phyloP scores from a whole-genome alignment of 1,140 invertebrate genomes.

The Drosophila eugracilis region DNA sequence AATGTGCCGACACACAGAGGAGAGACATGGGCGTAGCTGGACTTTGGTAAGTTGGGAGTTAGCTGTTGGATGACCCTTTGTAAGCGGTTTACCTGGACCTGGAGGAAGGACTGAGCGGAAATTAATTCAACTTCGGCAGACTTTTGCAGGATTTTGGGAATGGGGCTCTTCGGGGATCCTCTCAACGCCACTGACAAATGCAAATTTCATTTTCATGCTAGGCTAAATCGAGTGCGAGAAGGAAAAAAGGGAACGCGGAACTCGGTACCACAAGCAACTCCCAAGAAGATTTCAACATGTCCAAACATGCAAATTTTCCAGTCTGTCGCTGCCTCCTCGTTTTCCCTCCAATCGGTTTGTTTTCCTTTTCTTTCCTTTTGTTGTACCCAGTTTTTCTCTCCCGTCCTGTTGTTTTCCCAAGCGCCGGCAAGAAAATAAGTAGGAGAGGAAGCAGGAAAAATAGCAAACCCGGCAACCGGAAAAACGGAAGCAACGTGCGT shows the following conservation, averaged over 20 bases:
- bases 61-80: constrained; percentile 15
- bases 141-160: constrained; percentile 4
- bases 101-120: constrained; percentile 26
- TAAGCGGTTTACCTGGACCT: constrained; percentile 12
- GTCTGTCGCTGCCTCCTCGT: constrained; percentile 72
- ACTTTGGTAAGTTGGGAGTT: constrained; percentile 3
- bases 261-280: constrained; percentile 59
- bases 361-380: constrained; percentile 10
- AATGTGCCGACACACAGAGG: constrained; percentile 22
- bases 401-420: constrained; percentile 48
- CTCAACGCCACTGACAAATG: constrained; percentile 69
- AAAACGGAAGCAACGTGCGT: constrained; percentile 82
- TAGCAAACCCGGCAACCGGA: constrained; percentile 80
- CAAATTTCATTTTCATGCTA: constrained; percentile 70
- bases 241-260: constrained; percentile 24
- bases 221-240: constrained; percentile 39
- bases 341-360: constrained; percentile 8
- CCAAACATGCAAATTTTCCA: constrained; percentile 83
- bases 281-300: constrained; percentile 80
- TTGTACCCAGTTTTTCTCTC: constrained; percentile 23
- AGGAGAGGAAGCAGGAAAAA: constrained; percentile 62
- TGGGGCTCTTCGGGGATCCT: constrained; percentile 8
- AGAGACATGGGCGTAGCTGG: constrained; percentile 31
- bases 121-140: constrained; percentile 23
- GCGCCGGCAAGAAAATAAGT: constrained; percentile 28